A percentile compares a stretch with the other conserved stretches of the same genome.
Evolutionary conservation across 2,888 invertebrate species (phyloP).

Genomic region (Fragum fragum): DNA sequence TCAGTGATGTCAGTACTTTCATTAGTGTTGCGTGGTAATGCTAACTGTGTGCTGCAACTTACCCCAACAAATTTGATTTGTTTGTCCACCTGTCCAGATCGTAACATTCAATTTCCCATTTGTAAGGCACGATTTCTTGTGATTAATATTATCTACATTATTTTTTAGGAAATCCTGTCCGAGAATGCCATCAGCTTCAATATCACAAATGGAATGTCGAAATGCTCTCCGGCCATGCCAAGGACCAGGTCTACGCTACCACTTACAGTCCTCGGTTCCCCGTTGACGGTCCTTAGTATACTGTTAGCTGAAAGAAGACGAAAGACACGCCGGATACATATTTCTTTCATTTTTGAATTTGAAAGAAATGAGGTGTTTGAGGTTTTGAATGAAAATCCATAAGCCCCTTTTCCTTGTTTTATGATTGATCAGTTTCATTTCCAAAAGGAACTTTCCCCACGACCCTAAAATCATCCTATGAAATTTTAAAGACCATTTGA

Average conservation of each 20-base stretch:
- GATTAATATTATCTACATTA: conserved; percentile 30
- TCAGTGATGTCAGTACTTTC: no score
- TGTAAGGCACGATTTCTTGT: conserved; percentile 15
- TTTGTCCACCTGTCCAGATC: conserved; percentile 21
- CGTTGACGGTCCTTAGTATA: conserved; percentile 21
- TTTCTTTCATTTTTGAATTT: conserved; percentile 16
- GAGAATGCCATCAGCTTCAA: conserved; percentile 31
- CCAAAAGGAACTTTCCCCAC: no score
- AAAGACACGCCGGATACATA: conserved; percentile 7
- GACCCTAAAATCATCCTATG: no score
- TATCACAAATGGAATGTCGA: conserved; percentile 23
- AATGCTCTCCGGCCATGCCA: conserved; percentile 17
- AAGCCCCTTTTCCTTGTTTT: no score
- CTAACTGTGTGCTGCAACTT: conserved; percentile 21
- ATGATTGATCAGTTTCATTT: no score
- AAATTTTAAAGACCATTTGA: no score
- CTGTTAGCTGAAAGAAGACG: conserved; percentile 1
- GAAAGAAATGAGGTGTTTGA: conserved; percentile 30
- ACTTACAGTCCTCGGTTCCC: conserved; percentile 26
- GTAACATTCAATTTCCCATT: conserved; percentile 5
- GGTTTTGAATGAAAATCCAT: no score
- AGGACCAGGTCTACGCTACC: conserved; percentile 21
- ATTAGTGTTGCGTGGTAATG: conserved; percentile 4
- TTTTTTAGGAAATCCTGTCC: conserved; percentile 34
- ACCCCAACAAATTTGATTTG: conserved; percentile 27